phyloP scores from a whole-genome alignment of 2,113 vertebrate genomes.

The Octodon degus region DNA sequence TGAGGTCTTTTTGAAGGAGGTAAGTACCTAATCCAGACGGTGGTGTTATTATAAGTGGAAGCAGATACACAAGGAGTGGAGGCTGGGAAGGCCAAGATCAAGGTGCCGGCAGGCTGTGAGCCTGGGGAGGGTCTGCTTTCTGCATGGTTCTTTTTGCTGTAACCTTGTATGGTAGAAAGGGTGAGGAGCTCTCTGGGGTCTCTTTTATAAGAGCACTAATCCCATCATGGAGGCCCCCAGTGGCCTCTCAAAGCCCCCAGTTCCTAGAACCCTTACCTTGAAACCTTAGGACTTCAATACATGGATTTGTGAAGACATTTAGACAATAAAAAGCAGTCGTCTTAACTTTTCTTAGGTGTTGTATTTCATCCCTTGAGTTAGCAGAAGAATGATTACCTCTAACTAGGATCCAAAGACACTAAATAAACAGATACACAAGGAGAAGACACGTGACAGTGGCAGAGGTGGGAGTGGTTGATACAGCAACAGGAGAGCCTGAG shows the following conservation, averaged over 20 bases:
- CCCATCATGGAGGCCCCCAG: neutral
- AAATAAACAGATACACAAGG: neutral
- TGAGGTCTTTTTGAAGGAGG: neutral
- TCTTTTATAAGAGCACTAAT: neutral
- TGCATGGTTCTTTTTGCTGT: neutral
- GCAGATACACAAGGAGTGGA: too few species aligned
- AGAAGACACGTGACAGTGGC: neutral
- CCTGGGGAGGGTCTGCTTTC: neutral
- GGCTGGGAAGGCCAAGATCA: neutral
- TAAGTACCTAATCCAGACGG: too few species aligned
- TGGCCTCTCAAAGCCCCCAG: neutral
- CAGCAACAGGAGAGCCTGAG: neutral
- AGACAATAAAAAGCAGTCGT: neutral
- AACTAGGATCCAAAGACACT: neutral
- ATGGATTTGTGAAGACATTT: neutral
- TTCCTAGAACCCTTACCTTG: neutral
- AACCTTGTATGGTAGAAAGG: neutral
- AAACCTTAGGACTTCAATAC: neutral
- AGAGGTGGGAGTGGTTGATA: neutral
- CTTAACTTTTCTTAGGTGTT: neutral
- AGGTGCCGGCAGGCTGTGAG: neutral
- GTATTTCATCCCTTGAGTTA: neutral
- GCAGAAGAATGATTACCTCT: neutral
- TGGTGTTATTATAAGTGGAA: neutral
- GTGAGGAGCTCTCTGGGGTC: neutral